Percentiles rank a stretch among this genome's conserved stretches.
phyloP scores from a whole-genome alignment of 2,797 vertebrate species.

The Malacoraja senta region DNA sequence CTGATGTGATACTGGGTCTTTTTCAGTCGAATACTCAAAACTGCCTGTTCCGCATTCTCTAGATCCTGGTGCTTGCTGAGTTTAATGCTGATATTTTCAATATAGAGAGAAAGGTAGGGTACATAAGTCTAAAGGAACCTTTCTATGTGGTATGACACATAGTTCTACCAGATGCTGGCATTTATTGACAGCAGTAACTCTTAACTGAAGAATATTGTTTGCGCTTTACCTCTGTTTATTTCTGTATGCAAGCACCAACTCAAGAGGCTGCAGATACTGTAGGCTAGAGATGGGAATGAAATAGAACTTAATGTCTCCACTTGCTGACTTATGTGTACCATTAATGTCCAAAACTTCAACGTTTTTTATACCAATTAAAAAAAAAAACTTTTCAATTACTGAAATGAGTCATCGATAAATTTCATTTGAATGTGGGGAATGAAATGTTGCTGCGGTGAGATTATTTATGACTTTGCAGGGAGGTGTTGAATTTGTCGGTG shows the following conservation, averaged over 20 bases:
- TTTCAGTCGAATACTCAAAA: neutral
- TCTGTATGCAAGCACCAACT: no score
- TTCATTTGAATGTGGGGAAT: neutral
- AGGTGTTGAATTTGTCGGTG: neutral
- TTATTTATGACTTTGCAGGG: neutral
- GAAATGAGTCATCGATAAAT: neutral
- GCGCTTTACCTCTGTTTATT: no score
- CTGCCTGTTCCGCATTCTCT: no score
- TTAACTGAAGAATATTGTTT: no score
- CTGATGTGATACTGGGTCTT: neutral
- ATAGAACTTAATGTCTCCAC: neutral
- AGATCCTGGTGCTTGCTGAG: neutral
- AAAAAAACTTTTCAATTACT: neutral
- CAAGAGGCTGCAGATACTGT: no score
- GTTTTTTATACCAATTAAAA: neutral
- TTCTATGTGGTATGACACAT: no score
- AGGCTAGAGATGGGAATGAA: neutral
- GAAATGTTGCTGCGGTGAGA: neutral
- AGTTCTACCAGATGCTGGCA: no score
- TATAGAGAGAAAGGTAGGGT: no score
- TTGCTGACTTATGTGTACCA: neutral
- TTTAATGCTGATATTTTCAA: no score
- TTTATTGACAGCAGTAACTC: no score
- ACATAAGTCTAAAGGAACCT: no score
- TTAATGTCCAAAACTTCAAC: no score